phyloP scores from a whole-genome alignment of 2,888 invertebrate genomes.

The Dascillus cervinus region DNA sequence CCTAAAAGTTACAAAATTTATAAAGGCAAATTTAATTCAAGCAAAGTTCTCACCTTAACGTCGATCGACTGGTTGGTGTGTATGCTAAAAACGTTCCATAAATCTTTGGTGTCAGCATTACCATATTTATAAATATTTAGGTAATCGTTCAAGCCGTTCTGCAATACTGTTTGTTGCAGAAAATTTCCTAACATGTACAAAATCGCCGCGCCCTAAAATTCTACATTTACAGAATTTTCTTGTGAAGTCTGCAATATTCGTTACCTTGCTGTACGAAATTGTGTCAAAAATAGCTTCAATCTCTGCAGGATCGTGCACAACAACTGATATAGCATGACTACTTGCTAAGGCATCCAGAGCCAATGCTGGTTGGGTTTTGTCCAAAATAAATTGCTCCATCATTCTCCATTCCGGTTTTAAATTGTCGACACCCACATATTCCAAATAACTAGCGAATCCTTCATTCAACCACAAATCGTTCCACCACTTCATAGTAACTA shows the following conservation, averaged over 20 bases:
- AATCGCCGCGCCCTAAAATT: constrained; percentile 58
- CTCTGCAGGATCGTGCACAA: constrained; percentile 60
- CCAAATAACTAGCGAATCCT: constrained; percentile 76
- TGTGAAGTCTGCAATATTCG: too few species aligned
- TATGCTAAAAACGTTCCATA: constrained; percentile 69
- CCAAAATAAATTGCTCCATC: constrained; percentile 63
- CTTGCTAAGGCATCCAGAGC: constrained; percentile 60
- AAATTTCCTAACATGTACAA: constrained; percentile 65
- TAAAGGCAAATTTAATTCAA: background rate
- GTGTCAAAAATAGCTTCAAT: constrained; percentile 69
- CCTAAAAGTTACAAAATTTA: constrained; percentile 32
- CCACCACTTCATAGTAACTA: constrained; percentile 94
- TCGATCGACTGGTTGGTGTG: constrained; percentile 54
- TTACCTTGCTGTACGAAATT: constrained; percentile 66
- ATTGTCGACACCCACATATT: constrained; percentile 62
- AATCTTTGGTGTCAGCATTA: constrained; percentile 70
- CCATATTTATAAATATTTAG: constrained; percentile 59
- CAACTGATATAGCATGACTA: constrained; percentile 63
- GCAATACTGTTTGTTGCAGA: constrained; percentile 55
- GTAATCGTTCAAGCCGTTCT: constrained; percentile 59
- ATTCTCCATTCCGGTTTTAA: constrained; percentile 58
- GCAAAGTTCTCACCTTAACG: constrained; percentile 46
- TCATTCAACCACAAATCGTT: constrained; percentile 88
- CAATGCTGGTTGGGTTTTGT: constrained; percentile 61
- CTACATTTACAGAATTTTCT: background rate